Evolutionary conservation across 2,888 invertebrate genomes (phyloP), one percentile per base, ranked within the genome.

Genomic region (Megastigmus dorsalis): DNA sequence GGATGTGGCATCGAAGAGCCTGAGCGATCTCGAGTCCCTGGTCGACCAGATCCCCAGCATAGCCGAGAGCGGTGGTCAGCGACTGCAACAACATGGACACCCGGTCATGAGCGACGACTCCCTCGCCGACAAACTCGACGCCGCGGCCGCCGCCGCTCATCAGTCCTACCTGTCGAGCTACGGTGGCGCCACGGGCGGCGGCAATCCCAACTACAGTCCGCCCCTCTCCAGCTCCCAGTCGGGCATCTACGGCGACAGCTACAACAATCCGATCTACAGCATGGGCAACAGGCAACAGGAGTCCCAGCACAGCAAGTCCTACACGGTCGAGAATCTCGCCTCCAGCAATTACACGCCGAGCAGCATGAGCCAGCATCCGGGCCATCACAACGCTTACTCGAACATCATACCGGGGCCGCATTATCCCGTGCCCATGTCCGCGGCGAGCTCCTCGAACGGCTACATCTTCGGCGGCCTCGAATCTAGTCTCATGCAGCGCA

Each of bases 1-100:
- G 84, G 95, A 95, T 89, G 94, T 95, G 38, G 92, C 95, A n/a
- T 93, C 95, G 30, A 95, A 95, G 87, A 95, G 95, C 81, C 89
- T 95, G 57, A 95, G 95, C 18, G 96, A 96, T 20, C 90, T 96
- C 55, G 96, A 96, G 88, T 96, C 95, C 48, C 90, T 96, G 57
- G 96, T 96, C 78, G 96, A 96, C 89, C 96, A 96, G 90, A 96
- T 96, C 88, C 96, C 96, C 62, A 94, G 95, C 82, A 94, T 95
- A 88, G 93, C 94, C 69, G 95, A 95, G 82, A 93, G 93, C 7
- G 86, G 86, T 0, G 84, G 79, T 23, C 86, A 86, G 45, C 83
- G 88, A 2, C 78, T 86, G 0, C 85, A 85, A 13, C 87, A 86
- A 33, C 80, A 78, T 55, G 74, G 78, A 1, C 84, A 84, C 52